Base-by-base conservation (phyloP, 2,113 vertebrate genomes). In the Phoxinus phoxinus region DNA sequence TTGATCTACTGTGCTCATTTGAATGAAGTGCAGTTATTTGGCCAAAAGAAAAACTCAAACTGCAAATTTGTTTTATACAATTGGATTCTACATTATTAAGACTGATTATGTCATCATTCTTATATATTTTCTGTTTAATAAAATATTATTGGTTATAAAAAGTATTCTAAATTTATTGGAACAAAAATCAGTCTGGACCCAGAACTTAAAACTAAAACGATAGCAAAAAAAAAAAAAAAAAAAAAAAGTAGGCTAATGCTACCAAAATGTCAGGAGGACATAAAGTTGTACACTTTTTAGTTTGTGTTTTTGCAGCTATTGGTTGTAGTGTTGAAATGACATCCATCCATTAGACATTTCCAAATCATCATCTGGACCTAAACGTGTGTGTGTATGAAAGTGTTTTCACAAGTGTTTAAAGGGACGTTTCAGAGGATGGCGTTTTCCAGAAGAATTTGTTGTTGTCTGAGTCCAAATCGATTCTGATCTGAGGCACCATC, bases 401-500 rank as follows among this genome's bases (percentile, higher is more conserved):
- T 65, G 84, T 72, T 77, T 61, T 75, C 44, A 9, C n/a, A 51
- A 56, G 41, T 77, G 82, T 86, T 97, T 93, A 97, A 91, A 97
- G 94, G 86, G 96, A 94, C 25, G 95, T 96, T 93, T 97, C 95
- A 88, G 96, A 96, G 93, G 94, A 93, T 92, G 95, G 94, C 91
- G 91, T 93, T 90, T 89, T 97, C 96, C 95, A 94, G 92, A 95
- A 94, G 85, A 94, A 95, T 88, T 93, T 91, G 74, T 90, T 92
- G 86, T 95, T 95, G 89, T 96, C 95, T 75, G 95, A 92, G 90
- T 95, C 94, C 82, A 95, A 89, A 88, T 95, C 94, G 89, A 96
- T 94, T 91, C 89, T 94, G 93, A 97, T 96, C 90, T 95, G 95
- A 96, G 97, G 96, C 94, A 95, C 95, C 77, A 92, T 92, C 94